These are phyloP conservation scores for Anoplopoma fimbria DNA, from an alignment of 2,113 vertebrate species.

Conservation along the genomic window DNA sequence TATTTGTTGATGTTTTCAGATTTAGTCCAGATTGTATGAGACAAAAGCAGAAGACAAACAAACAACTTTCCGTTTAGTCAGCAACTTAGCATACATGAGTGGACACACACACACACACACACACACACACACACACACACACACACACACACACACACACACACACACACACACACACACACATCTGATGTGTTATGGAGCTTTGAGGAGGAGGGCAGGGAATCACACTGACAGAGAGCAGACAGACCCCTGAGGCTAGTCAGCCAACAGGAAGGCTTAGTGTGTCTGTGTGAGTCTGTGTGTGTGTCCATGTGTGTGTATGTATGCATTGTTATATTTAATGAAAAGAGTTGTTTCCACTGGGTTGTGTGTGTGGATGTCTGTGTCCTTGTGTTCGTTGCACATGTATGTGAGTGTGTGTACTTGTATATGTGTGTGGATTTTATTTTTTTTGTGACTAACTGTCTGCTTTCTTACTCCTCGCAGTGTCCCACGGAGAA, in stretches of 20 bases:
- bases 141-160: constrained; percentile 17
- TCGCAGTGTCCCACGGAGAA: constrained; percentile 94
- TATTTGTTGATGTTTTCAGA: constrained; percentile 32
- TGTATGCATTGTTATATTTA: constrained; percentile 36
- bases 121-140: constrained; percentile 24
- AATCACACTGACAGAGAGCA: constrained; percentile 77
- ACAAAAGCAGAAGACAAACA: constrained; percentile 19
- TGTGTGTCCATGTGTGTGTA: constrained; percentile 36
- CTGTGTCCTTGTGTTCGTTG: constrained; percentile 2
- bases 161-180: constrained; percentile 20
- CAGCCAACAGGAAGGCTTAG: constrained; percentile 70
- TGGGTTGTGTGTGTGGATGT: constrained; percentile 24
- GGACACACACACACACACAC: constrained; percentile 15
- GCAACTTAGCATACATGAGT: constrained; percentile 17
- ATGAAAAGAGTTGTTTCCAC: constrained; percentile 40
- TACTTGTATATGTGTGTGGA: neutral
- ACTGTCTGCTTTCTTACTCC: constrained; percentile 76
- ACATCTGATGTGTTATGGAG: constrained; percentile 50
- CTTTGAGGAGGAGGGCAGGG: constrained; percentile 59
- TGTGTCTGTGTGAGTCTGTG: constrained; percentile 30
- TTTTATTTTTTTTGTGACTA: constrained; percentile 50
- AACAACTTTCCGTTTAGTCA: constrained; percentile 14
- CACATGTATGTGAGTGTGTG: neutral
- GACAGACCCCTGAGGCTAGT: constrained; percentile 79
- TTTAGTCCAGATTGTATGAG: constrained; percentile 25